phyloP scores from a whole-genome alignment of 2,797 vertebrate species.

The Pyrocephalus nanus region DNA sequence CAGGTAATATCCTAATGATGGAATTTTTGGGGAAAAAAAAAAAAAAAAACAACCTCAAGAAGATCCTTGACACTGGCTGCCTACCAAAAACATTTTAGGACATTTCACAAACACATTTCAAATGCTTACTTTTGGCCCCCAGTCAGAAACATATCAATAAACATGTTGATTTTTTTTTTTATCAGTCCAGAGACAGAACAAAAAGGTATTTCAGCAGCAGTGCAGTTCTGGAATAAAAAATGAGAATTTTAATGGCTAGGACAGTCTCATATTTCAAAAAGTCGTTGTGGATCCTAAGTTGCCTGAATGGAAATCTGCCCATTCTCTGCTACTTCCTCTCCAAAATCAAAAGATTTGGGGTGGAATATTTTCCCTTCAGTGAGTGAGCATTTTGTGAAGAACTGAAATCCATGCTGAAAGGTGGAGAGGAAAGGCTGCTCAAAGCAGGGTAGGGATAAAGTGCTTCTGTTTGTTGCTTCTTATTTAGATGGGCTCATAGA shows the following conservation, averaged over 20 bases:
- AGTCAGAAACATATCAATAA: not conserved
- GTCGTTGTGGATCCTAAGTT: not conserved
- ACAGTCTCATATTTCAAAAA: not conserved
- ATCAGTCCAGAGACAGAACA: not conserved
- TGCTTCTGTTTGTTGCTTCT: not conserved
- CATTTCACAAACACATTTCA: not conserved
- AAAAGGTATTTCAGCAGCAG: not conserved
- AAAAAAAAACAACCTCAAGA: not conserved
- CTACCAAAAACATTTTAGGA: not conserved
- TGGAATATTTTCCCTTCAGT: not conserved
- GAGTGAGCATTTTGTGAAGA: not conserved
- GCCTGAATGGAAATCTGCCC: not conserved
- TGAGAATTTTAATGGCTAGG: not conserved
- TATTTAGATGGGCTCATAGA: not conserved
- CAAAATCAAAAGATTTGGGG: not conserved
- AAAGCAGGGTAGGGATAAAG: not conserved
- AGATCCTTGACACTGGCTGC: not conserved
- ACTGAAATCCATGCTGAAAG: fast-evolving
- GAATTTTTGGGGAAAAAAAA: not conserved
- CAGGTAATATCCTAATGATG: not conserved
- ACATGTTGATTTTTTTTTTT: not conserved
- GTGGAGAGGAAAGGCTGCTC: not conserved
- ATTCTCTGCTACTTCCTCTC: not conserved
- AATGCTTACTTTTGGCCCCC: not conserved
- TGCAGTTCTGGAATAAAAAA: not conserved